Evolutionary conservation across 1,140 invertebrate species (phyloP).

Genomic region (Drosophila arizonae): DNA sequence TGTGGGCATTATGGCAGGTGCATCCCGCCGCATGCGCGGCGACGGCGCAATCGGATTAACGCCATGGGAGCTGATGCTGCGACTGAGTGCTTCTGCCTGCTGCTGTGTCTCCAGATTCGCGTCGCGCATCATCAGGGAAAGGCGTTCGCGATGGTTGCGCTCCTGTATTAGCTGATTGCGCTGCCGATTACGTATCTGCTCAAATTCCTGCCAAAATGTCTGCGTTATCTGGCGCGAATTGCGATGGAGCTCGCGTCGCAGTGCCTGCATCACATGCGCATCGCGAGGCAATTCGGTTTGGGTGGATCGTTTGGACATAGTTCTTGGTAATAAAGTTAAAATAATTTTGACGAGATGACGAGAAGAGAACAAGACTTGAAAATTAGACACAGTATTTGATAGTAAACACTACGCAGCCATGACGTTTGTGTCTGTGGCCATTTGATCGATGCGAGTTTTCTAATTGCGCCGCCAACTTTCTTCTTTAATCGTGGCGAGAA

Average conservation of each 20-base stretch:
- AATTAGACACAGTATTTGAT: slow-evolving; percentile 23
- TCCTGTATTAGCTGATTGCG: slow-evolving; percentile 38
- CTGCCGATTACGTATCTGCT: slow-evolving; percentile 46
- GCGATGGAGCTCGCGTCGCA: slow-evolving; percentile 43
- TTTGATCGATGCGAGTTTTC: slow-evolving; percentile 78
- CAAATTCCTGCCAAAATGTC: slow-evolving; percentile 63
- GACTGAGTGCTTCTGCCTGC: slow-evolving; percentile 47
- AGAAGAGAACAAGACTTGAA: slow-evolving; percentile 13
- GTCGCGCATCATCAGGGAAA: slow-evolving; percentile 40
- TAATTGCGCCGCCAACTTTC: slow-evolving; percentile 74
- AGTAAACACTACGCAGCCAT: slow-evolving; percentile 10
- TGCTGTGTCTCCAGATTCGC: slow-evolving; percentile 41
- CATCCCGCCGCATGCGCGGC: slow-evolving; percentile 15
- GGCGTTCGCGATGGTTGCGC: slow-evolving; percentile 27
- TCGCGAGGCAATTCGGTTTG: slow-evolving; percentile 32
- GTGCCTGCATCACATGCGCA: slow-evolving; percentile 8
- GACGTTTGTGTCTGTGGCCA: slow-evolving; percentile 49
- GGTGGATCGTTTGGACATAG: slow-evolving; percentile 28
- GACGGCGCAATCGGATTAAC: slow-evolving; percentile 26
- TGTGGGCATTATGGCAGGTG: not conserved
- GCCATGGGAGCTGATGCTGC: slow-evolving; percentile 59
- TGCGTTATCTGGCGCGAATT: slow-evolving; percentile 46
- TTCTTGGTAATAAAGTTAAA: not conserved
- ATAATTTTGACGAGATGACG: slow-evolving; percentile 1
- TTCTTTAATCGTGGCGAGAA: slow-evolving; percentile 78